These are phyloP conservation scores for Xiphophorus couchianus DNA, from an alignment of 2,113 vertebrate species.

Conservation along the genomic window DNA sequence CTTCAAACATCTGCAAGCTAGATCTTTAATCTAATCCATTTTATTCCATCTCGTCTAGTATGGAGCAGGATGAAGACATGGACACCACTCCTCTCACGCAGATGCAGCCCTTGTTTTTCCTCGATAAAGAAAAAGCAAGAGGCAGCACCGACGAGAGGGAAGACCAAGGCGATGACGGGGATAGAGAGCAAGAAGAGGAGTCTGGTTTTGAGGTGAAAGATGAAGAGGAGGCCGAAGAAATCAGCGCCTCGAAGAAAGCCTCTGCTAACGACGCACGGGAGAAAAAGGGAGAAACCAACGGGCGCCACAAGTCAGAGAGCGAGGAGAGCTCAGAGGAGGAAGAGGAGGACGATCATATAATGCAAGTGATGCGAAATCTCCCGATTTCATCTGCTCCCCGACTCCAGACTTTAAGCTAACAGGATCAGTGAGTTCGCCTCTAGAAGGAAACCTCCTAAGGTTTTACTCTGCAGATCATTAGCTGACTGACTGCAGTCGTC, in stretches of 20 bases:
- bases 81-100: slow-evolving; percentile 61
- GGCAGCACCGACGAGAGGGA: background rate
- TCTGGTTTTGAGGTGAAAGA: slow-evolving; percentile 13
- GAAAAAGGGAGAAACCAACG: slow-evolving; percentile 25
- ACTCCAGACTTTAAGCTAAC: slow-evolving; percentile 58
- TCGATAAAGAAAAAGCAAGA: slow-evolving; percentile 51
- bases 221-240: slow-evolving; percentile 32
- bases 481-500: background rate
- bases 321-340: slow-evolving; percentile 72
- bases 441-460: background rate
- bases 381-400: slow-evolving; percentile 8
- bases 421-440: background rate
- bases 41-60: slow-evolving; percentile 46
- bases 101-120: slow-evolving; percentile 39
- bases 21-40: background rate
- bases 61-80: slow-evolving; percentile 76
- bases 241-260: slow-evolving; percentile 62
- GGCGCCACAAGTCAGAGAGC: slow-evolving; percentile 31
- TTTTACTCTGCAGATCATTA: background rate
- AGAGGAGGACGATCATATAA: slow-evolving; percentile 32
- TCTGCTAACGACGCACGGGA: background rate
- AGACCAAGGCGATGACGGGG: slow-evolving; percentile 33
- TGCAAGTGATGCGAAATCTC: slow-evolving; percentile 25
- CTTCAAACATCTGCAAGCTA: background rate
- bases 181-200: slow-evolving; percentile 44